These are phyloP conservation scores for Cheilosia vulpina DNA, from an alignment of 2,888 invertebrate genomes.

Conservation along the genomic window DNA sequence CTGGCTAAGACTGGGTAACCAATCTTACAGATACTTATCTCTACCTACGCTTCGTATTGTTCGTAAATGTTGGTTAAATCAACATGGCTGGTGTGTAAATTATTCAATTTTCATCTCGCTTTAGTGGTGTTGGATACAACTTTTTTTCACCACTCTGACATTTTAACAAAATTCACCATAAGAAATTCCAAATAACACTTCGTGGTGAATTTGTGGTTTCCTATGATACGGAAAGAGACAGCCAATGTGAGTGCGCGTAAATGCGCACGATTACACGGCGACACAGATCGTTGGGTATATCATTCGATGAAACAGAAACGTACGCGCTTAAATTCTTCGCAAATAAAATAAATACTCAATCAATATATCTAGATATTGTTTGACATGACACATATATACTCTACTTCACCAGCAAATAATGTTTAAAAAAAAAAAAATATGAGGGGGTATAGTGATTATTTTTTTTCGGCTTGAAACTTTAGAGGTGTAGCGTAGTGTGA, in stretches of 20 bases:
- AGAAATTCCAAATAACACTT: slow-evolving; percentile 35
- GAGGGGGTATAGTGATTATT: too few species aligned
- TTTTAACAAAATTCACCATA: slow-evolving; percentile 53
- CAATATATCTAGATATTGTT: background rate
- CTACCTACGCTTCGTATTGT: slow-evolving; percentile 43
- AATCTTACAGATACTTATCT: slow-evolving; percentile 45
- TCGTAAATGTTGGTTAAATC: slow-evolving; percentile 44
- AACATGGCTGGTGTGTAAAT: slow-evolving; percentile 52
- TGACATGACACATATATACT: background rate
- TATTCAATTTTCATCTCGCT: slow-evolving; percentile 33
- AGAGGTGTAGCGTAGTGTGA: background rate
- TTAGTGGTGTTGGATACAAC: slow-evolving; percentile 54
- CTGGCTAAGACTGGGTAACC: slow-evolving; percentile 44
- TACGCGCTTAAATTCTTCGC: background rate
- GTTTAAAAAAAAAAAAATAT: background rate
- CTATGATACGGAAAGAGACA: slow-evolving; percentile 38
- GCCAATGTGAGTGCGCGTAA: slow-evolving; percentile 8
- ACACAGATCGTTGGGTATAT: background rate
- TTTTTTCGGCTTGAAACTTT: slow-evolving; percentile 24
- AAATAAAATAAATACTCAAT: background rate
- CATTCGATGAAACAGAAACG: background rate
- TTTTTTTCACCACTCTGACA: slow-evolving; percentile 58
- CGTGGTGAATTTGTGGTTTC: slow-evolving; percentile 27
- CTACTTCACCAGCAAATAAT: background rate
- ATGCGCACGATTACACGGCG: slow-evolving; percentile 35